phyloP scores from a whole-genome alignment of 2,888 invertebrate species.

The Brenthis hecate region DNA sequence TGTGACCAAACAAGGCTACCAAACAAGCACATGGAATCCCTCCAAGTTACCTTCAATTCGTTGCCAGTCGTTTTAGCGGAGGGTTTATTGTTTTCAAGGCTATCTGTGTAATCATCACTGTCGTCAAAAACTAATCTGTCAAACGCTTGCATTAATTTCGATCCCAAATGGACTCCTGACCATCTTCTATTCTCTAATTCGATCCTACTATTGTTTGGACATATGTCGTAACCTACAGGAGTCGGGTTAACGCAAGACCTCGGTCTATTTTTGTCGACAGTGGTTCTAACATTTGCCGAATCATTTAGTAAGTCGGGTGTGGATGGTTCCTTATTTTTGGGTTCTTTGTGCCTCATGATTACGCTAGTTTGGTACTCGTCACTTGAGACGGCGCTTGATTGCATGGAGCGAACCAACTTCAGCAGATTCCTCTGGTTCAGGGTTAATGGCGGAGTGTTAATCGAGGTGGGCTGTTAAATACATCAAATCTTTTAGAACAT shows the following conservation, averaged over 20 bases:
- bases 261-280: constrained; percentile 83
- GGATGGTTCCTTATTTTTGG: constrained; percentile 75
- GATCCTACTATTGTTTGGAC: constrained; percentile 75
- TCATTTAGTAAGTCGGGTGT: constrained; percentile 83
- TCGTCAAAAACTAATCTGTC: constrained; percentile 86
- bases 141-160: constrained; percentile 87
- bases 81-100: constrained; percentile 84
- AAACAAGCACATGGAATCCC: constrained; percentile 54
- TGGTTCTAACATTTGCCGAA: constrained; percentile 77
- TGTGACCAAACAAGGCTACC: constrained; percentile 43
- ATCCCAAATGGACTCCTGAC: constrained; percentile 87
- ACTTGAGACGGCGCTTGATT: constrained; percentile 80
- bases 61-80: constrained; percentile 76
- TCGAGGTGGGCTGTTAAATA: constrained; percentile 81
- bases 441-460: constrained; percentile 81
- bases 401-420: constrained; percentile 82
- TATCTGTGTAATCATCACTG: constrained; percentile 89
- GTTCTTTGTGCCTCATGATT: constrained; percentile 77
- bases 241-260: constrained; percentile 86
- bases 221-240: constrained; percentile 73
- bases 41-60: constrained; percentile 74
- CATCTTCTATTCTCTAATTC: constrained; percentile 83
- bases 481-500: constrained; percentile 76
- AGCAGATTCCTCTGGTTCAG: constrained; percentile 82
- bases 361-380: constrained; percentile 79